Percentiles rank a stretch among this genome's conserved stretches.
These are phyloP conservation scores for Phainopepla nitens DNA, from an alignment of 2,113 vertebrate genomes.

Conservation along the genomic window DNA sequence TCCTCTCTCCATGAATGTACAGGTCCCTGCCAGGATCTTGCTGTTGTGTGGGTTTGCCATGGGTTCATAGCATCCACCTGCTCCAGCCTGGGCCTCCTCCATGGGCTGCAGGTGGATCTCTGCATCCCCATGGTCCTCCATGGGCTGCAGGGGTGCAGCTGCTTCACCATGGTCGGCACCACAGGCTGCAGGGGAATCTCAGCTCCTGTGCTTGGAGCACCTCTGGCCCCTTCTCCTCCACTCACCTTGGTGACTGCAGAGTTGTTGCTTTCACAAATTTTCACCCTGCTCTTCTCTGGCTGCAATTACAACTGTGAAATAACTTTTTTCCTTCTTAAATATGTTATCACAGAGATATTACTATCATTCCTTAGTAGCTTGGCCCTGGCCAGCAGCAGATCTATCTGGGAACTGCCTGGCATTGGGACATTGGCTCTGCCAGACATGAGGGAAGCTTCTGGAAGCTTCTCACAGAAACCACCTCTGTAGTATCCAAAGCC, in stretches of 20 bases:
- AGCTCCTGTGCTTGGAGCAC: accelerated
- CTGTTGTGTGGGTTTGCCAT: neutral
- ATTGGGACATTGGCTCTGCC: neutral
- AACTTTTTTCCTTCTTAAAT: neutral
- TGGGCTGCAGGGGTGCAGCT: neutral
- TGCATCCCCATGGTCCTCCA: neutral
- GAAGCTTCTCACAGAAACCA: neutral
- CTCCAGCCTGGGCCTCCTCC: neutral
- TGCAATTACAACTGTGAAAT: neutral
- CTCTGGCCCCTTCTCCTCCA: neutral
- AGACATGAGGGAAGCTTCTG: neutral
- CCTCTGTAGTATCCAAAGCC: accelerated
- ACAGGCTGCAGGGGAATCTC: neutral
- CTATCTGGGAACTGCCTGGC: neutral
- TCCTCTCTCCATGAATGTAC: neutral
- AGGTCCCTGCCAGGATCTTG: neutral
- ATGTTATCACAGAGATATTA: neutral
- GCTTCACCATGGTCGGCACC: neutral
- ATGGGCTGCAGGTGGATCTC: neutral
- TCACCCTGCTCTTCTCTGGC: neutral
- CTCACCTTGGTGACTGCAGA: neutral
- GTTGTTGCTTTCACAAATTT: neutral
- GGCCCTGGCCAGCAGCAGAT: neutral
- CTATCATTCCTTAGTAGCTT: neutral
- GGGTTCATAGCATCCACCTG: neutral